Conservation (phyloP, 2,113 vertebrate genomes). For the Peromyscus maniculatus region DNA sequence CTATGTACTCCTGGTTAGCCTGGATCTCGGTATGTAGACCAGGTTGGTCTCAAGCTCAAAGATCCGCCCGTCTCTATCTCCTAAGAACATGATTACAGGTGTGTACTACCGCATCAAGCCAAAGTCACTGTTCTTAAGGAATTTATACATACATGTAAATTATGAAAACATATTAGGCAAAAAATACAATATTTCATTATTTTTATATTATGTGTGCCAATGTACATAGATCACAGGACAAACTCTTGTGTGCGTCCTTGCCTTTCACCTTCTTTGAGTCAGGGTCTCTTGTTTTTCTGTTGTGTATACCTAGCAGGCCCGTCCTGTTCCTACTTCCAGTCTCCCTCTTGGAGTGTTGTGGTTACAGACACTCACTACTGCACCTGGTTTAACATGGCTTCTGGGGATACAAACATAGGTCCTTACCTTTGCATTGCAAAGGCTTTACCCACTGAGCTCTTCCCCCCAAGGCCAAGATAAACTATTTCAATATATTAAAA, state of each 20-base stretch:
- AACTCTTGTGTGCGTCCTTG: neutral
- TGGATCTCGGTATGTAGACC: neutral
- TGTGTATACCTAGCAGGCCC: neutral
- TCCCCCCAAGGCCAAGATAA: neutral
- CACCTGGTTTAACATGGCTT: neutral
- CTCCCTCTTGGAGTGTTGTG: neutral
- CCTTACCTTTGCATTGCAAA: neutral
- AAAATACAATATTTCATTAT: neutral
- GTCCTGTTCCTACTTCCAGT: neutral
- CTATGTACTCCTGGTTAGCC: neutral
- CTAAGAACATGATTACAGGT: neutral
- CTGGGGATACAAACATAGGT: neutral
- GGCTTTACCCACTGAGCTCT: neutral
- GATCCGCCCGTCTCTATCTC: neutral
- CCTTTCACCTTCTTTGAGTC: neutral
- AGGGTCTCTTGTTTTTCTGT: neutral
- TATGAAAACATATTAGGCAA: constrained; percentile 9
- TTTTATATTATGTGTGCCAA: neutral
- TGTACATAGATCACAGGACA: neutral
- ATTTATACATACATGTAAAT: neutral
- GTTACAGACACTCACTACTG: neutral
- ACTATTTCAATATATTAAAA: neutral
- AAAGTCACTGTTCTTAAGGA: neutral
- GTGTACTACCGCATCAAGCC: neutral
- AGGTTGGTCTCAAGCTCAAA: neutral